Conservation (phyloP, 2,113 vertebrate species). For the Sciurus niger region DNA sequence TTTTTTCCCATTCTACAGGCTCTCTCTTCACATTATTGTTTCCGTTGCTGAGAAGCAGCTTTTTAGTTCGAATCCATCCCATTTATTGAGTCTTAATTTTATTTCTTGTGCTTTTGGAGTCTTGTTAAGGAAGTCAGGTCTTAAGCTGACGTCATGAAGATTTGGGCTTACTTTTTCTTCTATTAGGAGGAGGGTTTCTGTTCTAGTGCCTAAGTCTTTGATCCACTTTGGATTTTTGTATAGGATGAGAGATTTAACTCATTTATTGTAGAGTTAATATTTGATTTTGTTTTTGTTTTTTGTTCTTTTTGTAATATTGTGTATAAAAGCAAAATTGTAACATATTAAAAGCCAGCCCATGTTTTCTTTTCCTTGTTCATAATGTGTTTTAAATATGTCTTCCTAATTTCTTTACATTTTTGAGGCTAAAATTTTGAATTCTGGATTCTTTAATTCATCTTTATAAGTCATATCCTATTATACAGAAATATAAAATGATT, state of each 20-base stretch:
- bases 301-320: conserved; percentile 5
- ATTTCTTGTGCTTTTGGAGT: no score
- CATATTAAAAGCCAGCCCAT: not conserved
- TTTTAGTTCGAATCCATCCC: no score
- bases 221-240: no score
- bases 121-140: no score
- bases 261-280: conserved; percentile 26
- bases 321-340: not conserved
- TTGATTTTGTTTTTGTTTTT: conserved; percentile 24
- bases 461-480: not conserved
- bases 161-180: no score
- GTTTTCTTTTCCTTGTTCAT: not conserved
- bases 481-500: not conserved
- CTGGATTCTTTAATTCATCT: not conserved
- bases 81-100: no score
- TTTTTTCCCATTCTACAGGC: no score
- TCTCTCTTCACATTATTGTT: no score
- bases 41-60: no score
- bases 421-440: not conserved
- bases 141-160: no score
- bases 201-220: no score
- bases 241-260: not conserved
- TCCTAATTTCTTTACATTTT: conserved; percentile 15
- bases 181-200: no score
- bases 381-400: conserved; percentile 22